Conservation (phyloP, 1,140 invertebrate species). For the Zaprionus taronus region DNA sequence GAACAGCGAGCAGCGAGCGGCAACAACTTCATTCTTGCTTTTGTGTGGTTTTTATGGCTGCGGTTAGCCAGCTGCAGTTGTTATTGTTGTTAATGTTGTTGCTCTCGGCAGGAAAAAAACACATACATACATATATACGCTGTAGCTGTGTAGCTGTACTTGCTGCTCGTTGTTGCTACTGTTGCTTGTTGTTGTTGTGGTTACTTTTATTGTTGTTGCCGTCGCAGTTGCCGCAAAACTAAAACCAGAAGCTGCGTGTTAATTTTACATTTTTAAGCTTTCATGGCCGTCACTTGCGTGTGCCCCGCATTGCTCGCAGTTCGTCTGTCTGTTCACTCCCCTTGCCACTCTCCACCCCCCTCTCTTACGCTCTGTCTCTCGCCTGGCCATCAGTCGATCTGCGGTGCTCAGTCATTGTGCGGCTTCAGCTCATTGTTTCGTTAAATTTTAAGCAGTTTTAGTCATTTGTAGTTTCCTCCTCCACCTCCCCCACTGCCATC, state of each 20-base stretch:
- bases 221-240: constrained; percentile 68
- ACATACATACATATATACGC: not conserved
- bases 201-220: constrained; percentile 26
- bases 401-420: constrained; percentile 13
- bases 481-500: not conserved
- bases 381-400: constrained; percentile 23
- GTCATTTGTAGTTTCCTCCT: constrained; percentile 50
- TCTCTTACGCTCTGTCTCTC: not conserved
- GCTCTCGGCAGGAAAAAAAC: not conserved
- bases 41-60: constrained; percentile 82
- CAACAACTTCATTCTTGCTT: constrained; percentile 83
- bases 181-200: constrained; percentile 26
- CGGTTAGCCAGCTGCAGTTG: constrained; percentile 64
- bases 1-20: constrained; percentile 65
- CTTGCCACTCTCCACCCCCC: not conserved
- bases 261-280: constrained; percentile 83
- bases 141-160: not conserved
- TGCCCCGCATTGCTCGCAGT: constrained; percentile 37
- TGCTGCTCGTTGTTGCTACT: constrained; percentile 31
- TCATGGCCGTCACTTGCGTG: constrained; percentile 81
- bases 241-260: constrained; percentile 82
- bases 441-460: constrained; percentile 81
- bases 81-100: constrained; percentile 18
- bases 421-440: constrained; percentile 74
- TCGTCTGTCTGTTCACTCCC: not conserved